Percentiles rank a stretch among this genome's conserved stretches.
Evolutionary conservation across 2,888 invertebrate genomes (phyloP).

Genomic region (Carabus problematicus): DNA sequence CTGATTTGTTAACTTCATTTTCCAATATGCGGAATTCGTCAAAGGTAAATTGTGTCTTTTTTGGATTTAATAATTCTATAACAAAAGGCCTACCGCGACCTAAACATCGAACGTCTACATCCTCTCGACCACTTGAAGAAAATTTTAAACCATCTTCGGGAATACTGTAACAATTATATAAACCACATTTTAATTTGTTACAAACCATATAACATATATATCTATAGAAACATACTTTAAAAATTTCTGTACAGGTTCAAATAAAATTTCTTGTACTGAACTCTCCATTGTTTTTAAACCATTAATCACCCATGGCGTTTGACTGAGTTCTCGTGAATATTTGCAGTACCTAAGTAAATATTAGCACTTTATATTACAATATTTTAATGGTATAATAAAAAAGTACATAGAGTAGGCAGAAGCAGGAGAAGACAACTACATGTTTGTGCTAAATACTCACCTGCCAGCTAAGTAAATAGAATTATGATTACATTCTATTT

Average conservation of each 20-base stretch:
- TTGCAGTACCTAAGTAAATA: constrained; percentile 75
- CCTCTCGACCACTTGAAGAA: constrained; percentile 93
- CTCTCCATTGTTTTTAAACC: constrained; percentile 80
- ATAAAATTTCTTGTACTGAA: constrained; percentile 92
- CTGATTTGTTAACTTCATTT: constrained; percentile 65
- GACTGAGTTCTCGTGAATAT: constrained; percentile 81
- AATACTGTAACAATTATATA: constrained; percentile 45
- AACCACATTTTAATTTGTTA: not conserved
- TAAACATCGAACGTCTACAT: constrained; percentile 94
- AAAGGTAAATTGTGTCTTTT: constrained; percentile 61
- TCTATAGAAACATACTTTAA: constrained; percentile 24
- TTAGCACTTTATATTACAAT: constrained; percentile 41
- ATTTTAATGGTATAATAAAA: constrained; percentile 37
- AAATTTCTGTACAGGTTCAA: constrained; percentile 68
- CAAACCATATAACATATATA: no score
- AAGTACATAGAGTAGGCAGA: no score
- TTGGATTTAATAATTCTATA: constrained; percentile 80
- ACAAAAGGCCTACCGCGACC: constrained; percentile 94
- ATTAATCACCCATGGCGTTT: constrained; percentile 92
- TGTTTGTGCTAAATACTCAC: constrained; percentile 52
- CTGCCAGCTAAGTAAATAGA: constrained; percentile 72
- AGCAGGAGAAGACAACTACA: no score
- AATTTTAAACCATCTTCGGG: constrained; percentile 65
- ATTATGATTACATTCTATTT: constrained; percentile 65
- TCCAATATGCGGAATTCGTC: constrained; percentile 66